Conservation (phyloP, 2,113 vertebrate species). For the Glaucidium brasilianum region DNA sequence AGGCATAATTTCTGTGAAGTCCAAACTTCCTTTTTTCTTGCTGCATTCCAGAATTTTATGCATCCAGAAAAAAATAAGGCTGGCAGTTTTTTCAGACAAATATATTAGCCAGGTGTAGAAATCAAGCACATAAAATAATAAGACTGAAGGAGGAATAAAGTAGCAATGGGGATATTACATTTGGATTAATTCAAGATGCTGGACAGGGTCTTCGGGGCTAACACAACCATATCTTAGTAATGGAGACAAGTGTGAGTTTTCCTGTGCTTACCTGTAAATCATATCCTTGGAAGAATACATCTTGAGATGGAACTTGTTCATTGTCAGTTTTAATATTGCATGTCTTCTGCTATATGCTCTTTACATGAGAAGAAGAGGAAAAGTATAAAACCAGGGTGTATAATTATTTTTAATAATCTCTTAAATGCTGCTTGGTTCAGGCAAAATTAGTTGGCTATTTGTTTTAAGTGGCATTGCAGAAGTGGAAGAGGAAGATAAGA, state of each 20-base stretch:
- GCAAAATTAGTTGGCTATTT: not conserved
- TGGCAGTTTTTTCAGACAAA: not conserved
- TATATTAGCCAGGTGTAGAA: constrained; percentile 24
- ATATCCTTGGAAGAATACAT: not conserved
- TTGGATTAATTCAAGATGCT: not conserved
- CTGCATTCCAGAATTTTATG: not conserved
- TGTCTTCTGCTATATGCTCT: not conserved
- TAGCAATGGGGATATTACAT: not conserved
- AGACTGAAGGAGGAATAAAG: not conserved
- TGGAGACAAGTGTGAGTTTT: not conserved
- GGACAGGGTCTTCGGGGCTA: not conserved
- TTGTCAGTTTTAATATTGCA: not conserved
- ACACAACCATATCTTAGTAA: not conserved
- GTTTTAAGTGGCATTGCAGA: not conserved
- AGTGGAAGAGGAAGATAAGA: not conserved
- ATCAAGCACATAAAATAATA: not conserved
- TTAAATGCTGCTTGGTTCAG: not conserved
- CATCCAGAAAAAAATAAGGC: not conserved
- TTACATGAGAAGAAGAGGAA: not conserved
- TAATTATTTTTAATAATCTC: not conserved
- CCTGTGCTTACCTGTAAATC: not conserved
- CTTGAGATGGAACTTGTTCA: not conserved
- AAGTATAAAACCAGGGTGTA: not conserved
- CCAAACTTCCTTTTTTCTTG: not conserved
- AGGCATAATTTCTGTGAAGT: not conserved